These are phyloP conservation scores for Ecdyonurus torrentis DNA, from an alignment of 2,888 invertebrate genomes.

Conservation along the genomic window DNA sequence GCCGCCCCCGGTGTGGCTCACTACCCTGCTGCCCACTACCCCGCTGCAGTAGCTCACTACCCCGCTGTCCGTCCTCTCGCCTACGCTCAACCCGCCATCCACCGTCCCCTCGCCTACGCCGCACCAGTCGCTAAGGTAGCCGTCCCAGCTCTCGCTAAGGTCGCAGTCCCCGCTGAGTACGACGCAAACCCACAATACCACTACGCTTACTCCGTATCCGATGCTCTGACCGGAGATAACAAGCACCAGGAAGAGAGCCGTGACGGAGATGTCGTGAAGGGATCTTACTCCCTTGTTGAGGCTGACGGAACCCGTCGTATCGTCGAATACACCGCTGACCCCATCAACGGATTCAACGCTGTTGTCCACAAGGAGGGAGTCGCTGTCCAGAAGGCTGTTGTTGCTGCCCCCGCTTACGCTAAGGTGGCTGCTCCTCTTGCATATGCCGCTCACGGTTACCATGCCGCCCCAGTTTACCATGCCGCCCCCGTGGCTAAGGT, in stretches of 20 bases:
- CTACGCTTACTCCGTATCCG: constrained; percentile 8
- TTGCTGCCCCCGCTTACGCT: constrained; percentile 2
- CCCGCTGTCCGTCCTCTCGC: background rate
- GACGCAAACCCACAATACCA: constrained; percentile 10
- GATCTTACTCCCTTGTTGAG: constrained; percentile 8
- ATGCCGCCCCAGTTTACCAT: background rate
- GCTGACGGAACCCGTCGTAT: constrained; percentile 10
- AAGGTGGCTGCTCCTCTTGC: background rate
- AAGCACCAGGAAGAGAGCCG: constrained; percentile 10
- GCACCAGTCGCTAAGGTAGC: background rate
- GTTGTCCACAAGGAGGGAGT: constrained; percentile 8
- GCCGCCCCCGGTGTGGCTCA: background rate
- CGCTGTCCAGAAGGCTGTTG: constrained; percentile 7
- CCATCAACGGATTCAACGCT: constrained; percentile 10
- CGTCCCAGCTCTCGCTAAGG: background rate
- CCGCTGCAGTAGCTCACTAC: background rate
- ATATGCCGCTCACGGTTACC: constrained; percentile 6
- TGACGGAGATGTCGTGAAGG: constrained; percentile 9
- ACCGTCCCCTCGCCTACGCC: constrained; percentile 2
- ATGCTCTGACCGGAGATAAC: constrained; percentile 10
- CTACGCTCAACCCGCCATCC: constrained; percentile 4
- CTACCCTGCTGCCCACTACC: background rate
- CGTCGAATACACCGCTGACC: constrained; percentile 10
- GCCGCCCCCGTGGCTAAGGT: background rate
- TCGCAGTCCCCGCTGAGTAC: constrained; percentile 12